phyloP scores from a whole-genome alignment of 2,113 vertebrate genomes.

The Stictonetta naevosa region DNA sequence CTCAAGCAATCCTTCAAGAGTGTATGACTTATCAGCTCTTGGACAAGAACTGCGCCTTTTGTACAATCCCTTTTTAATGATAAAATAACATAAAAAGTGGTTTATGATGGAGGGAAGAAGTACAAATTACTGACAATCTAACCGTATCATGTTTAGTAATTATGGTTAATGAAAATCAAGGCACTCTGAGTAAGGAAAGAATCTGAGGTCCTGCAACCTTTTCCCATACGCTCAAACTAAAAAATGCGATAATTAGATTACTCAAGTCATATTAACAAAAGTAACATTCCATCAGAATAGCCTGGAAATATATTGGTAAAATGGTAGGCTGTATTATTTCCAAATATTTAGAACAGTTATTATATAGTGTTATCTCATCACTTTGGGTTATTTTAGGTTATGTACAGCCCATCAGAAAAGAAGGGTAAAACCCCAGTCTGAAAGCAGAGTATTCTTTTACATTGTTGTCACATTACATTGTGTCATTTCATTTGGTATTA shows the following conservation, averaged over 20 bases:
- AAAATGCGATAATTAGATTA: neutral
- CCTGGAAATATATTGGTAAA: neutral
- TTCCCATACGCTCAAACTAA: rapidly evolving
- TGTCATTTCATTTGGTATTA: slow-evolving; percentile 12
- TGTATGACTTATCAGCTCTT: neutral
- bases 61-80: neutral
- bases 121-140: neutral
- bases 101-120: neutral
- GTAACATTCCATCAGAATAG: neutral
- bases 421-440: neutral
- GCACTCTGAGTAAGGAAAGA: neutral
- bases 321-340: neutral
- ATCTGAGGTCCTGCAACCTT: neutral
- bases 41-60: neutral
- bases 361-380: neutral
- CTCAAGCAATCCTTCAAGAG: no score
- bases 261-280: neutral
- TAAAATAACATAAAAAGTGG: neutral
- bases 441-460: neutral
- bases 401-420: rapidly evolving
- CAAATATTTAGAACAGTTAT: neutral
- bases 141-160: neutral
- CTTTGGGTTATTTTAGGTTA: neutral
- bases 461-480: neutral
- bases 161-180: rapidly evolving